Percentiles rank a stretch among this genome's conserved stretches.
Conservation (phyloP, 2,113 vertebrate species). For the Gavialis gangeticus region DNA sequence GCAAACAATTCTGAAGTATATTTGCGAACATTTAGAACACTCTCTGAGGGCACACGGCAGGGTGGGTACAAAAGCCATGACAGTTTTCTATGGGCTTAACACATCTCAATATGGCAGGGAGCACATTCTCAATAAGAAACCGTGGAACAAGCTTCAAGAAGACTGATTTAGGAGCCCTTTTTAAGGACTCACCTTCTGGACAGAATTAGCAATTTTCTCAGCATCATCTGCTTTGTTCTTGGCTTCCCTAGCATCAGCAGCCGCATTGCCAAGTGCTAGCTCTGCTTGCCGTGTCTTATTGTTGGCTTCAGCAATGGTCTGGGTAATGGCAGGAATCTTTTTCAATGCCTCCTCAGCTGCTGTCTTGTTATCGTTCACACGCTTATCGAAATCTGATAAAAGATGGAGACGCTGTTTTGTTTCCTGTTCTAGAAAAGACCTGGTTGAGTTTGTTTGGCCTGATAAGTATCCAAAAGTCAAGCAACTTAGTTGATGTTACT, state of each 20-base stretch:
- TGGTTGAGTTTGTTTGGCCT: not conserved
- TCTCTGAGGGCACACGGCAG: not conserved
- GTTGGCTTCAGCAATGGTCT: slow-evolving; percentile 89
- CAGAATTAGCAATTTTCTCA: slow-evolving; percentile 86
- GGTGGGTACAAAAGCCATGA: not conserved
- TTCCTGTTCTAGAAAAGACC: not conserved
- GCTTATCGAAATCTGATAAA: slow-evolving; percentile 89
- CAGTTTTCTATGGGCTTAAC: not conserved
- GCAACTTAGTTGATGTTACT: not conserved
- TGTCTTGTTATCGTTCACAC: slow-evolving; percentile 97
- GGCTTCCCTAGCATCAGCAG: slow-evolving; percentile 88
- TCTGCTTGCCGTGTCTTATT: slow-evolving; percentile 91
- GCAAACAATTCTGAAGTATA: not conserved
- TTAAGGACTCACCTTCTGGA: slow-evolving; percentile 87
- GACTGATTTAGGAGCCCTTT: not conserved
- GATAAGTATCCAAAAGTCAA: not conserved
- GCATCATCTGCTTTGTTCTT: slow-evolving; percentile 90
- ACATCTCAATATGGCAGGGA: not conserved
- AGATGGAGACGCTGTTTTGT: not conserved
- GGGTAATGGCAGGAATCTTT: slow-evolving; percentile 90
- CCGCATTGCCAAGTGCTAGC: slow-evolving; percentile 88
- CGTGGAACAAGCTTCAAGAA: accelerated
- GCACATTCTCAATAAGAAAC: not conserved
- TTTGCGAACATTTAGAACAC: not conserved
- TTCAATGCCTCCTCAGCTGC: slow-evolving; percentile 92